Conservation (phyloP, 2,113 vertebrate species). For the Corynorhinus townsendii region DNA sequence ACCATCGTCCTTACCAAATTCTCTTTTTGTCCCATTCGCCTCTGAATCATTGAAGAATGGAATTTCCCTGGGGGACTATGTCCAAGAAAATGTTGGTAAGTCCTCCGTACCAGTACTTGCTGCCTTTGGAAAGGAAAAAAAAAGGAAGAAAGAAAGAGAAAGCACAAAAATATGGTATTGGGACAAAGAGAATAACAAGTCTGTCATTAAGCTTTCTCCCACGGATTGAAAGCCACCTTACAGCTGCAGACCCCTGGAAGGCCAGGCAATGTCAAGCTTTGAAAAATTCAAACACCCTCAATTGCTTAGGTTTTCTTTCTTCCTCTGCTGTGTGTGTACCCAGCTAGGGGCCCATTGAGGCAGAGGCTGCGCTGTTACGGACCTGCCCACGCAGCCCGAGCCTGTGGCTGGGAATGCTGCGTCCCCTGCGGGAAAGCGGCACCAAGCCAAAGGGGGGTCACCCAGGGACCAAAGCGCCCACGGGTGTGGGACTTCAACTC, state of each 20-base stretch:
- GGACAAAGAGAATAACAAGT: not conserved
- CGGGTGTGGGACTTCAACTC: not conserved
- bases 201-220: not conserved
- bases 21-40: not conserved
- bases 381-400: not conserved
- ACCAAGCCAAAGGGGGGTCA: not conserved
- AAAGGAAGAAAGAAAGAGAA: not conserved
- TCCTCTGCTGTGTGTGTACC: too few species aligned
- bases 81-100: not conserved
- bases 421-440: not conserved
- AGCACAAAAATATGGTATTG: not conserved
- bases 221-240: not conserved
- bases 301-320: not conserved
- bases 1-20: not conserved
- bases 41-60: not conserved
- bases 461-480: not conserved
- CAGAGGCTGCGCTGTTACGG: not conserved
- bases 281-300: not conserved
- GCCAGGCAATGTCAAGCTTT: not conserved
- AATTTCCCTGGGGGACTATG: not conserved
- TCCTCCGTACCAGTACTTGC: fast-evolving
- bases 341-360: fast-evolving
- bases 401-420: not conserved
- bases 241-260: not conserved
- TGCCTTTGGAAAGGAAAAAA: not conserved